phyloP scores from a whole-genome alignment of 2,888 invertebrate species.

The Enoplolaimus lenunculus region DNA sequence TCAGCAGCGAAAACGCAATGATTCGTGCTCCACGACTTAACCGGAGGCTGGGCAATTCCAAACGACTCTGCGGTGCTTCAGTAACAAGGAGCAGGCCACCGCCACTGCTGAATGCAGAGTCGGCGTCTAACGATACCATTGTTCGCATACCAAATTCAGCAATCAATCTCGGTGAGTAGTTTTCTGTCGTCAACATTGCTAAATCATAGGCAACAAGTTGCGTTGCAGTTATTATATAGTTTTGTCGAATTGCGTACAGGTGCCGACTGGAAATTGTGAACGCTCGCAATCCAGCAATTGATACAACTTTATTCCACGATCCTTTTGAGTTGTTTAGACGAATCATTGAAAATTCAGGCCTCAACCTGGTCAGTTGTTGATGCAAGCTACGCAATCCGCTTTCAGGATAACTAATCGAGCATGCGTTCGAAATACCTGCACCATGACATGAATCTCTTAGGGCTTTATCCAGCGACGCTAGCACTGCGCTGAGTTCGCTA shows the following conservation, averaged over 20 bases:
- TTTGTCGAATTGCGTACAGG: background rate
- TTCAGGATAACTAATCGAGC: background rate
- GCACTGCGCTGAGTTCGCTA: background rate
- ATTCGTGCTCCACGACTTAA: background rate
- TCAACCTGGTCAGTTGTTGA: background rate
- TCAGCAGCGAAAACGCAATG: background rate
- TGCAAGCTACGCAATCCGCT: background rate
- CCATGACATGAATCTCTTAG: background rate
- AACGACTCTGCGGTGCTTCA: constrained; percentile 7
- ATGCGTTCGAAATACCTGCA: background rate
- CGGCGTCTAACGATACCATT: background rate
- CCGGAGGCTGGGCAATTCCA: constrained; percentile 16
- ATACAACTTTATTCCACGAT: background rate
- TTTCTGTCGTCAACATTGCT: background rate
- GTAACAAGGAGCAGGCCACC: constrained; percentile 4
- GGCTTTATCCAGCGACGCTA: background rate
- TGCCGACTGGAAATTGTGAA: background rate
- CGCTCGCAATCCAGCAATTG: background rate
- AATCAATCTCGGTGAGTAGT: background rate
- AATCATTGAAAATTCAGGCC: background rate
- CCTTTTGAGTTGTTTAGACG: background rate
- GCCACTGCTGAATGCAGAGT: background rate
- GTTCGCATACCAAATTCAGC: background rate
- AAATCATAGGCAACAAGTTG: background rate
- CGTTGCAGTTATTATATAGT: background rate